These are phyloP conservation scores for Enteromius trimaculatus DNA, from an alignment of 2,797 vertebrate genomes.

Conservation along the genomic window DNA sequence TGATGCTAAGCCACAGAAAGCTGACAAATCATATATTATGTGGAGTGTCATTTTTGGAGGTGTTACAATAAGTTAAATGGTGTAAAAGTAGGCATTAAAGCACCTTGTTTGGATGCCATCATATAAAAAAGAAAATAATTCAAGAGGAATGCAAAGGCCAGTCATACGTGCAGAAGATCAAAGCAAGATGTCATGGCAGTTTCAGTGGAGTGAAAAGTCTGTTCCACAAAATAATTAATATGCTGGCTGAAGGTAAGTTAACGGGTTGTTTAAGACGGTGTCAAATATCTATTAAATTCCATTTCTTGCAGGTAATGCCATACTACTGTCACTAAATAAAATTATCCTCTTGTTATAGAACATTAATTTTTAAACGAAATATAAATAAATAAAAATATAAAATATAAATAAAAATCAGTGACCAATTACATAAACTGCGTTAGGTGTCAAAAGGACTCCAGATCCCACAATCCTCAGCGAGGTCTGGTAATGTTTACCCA, in stretches of 20 bases:
- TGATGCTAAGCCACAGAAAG: not conserved
- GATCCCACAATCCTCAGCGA: constrained; percentile 17
- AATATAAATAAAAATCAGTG: too few species aligned
- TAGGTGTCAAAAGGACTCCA: constrained; percentile 36
- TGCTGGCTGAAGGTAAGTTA: not conserved
- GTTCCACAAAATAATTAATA: not conserved
- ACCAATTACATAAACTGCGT: not conserved
- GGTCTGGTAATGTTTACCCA: constrained; percentile 70
- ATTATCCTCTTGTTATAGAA: not conserved
- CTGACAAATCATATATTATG: not conserved
- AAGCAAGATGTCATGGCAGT: not conserved
- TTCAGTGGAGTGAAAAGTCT: not conserved
- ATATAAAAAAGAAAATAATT: not conserved
- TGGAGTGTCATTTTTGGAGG: not conserved
- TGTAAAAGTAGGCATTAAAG: not conserved
- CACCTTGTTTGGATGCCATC: too few species aligned
- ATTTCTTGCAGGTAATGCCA: not conserved
- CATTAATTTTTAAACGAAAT: not conserved
- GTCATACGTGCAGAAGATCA: not conserved
- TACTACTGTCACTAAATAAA: not conserved
- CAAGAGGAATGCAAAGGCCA: not conserved
- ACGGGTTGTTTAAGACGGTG: not conserved
- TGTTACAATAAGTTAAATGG: not conserved
- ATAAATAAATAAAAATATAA: too few species aligned
- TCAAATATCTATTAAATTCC: not conserved